Conservation (phyloP, 2,797 vertebrate species). For the Benthosema pterotum region DNA sequence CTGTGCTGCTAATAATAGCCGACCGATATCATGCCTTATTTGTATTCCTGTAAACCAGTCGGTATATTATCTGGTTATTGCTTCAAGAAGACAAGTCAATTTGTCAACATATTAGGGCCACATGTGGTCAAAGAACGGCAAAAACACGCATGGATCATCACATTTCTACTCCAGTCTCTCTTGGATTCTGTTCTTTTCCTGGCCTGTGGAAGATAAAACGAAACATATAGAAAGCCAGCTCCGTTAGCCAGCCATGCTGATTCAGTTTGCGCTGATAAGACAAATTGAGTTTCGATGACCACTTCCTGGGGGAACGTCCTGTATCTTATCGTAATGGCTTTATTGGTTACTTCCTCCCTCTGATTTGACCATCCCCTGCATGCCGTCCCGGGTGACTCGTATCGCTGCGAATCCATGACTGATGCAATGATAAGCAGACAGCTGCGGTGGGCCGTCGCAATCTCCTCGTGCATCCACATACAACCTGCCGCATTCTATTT, state of each 20-base stretch:
- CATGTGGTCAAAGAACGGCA: too few relatives aligned
- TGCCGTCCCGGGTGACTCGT: neutral
- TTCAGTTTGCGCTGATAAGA: constrained; percentile 23
- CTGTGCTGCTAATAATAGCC: too few relatives aligned
- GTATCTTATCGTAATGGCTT: constrained; percentile 22
- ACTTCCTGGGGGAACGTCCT: constrained; percentile 14
- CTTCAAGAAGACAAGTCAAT: too few relatives aligned
- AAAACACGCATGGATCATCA: too few relatives aligned
- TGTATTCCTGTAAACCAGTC: too few relatives aligned
- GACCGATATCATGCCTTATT: too few relatives aligned
- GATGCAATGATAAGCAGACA: constrained; percentile 3
- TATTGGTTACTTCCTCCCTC: constrained; percentile 37
- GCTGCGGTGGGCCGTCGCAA: constrained; percentile 4
- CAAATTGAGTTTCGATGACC: constrained; percentile 38
- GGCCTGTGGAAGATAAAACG: neutral
- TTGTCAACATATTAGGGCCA: too few relatives aligned
- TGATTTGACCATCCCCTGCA: neutral
- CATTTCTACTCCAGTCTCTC: too few relatives aligned
- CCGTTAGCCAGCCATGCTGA: constrained; percentile 21
- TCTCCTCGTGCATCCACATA: neutral
- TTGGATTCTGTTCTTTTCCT: neutral
- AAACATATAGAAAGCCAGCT: constrained; percentile 1
- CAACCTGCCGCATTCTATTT: too few relatives aligned
- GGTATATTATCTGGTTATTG: too few relatives aligned
- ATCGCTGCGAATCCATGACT: constrained; percentile 1